These are phyloP conservation scores for Miichthys miiuy DNA, from an alignment of 2,797 vertebrate species.

Conservation along the genomic window DNA sequence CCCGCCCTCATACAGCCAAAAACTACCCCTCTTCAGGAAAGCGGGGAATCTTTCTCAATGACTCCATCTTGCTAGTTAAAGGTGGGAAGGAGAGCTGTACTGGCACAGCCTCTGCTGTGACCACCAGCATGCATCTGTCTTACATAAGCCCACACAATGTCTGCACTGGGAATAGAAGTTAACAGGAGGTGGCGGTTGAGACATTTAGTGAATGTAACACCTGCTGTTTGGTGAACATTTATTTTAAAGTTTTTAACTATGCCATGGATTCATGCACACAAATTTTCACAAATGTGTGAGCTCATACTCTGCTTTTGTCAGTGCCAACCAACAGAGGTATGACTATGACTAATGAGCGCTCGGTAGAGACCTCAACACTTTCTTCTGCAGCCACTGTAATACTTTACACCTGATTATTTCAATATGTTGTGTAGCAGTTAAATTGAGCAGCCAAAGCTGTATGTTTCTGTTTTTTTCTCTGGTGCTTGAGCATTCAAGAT, in stretches of 20 bases:
- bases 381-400: conserved; percentile 16
- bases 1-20: conserved; percentile 32
- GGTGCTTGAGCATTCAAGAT: not conserved
- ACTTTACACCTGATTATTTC: conserved; percentile 37
- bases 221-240: conserved; percentile 26
- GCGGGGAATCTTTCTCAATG: conserved; percentile 61
- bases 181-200: conserved; percentile 21
- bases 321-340: conserved; percentile 26
- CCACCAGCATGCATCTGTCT: conserved; percentile 40
- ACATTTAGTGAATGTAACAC: conserved; percentile 24
- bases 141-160: conserved; percentile 25
- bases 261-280: conserved; percentile 13
- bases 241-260: conserved; percentile 7
- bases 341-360: conserved; percentile 36
- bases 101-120: conserved; percentile 10
- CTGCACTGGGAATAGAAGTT: conserved; percentile 14
- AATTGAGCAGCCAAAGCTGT: not conserved
- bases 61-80: conserved; percentile 56
- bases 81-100: conserved; percentile 12
- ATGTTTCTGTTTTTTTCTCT: not conserved
- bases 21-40: conserved; percentile 30
- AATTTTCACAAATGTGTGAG: conserved; percentile 18
- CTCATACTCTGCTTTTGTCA: conserved; percentile 13
- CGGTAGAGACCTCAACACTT: conserved; percentile 12
- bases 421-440: conserved; percentile 30